These are phyloP conservation scores for Pelvicachromis taeniatus DNA, from an alignment of 2,113 vertebrate species.

Conservation along the genomic window DNA sequence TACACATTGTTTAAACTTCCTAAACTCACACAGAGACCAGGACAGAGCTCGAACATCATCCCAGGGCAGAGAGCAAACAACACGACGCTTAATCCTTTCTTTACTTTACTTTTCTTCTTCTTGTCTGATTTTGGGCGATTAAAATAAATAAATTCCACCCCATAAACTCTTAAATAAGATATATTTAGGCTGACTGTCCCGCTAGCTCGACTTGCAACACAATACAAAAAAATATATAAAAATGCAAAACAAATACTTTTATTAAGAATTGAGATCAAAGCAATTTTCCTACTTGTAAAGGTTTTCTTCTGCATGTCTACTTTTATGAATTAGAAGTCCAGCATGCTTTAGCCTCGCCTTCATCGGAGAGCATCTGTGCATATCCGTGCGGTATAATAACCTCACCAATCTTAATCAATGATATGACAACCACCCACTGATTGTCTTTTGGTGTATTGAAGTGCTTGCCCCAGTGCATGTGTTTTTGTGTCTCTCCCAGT, in stretches of 20 bases:
- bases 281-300: background rate
- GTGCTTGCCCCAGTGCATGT: background rate
- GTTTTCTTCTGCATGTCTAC: background rate
- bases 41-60: background rate
- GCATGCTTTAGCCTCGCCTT: slow-evolving; percentile 7
- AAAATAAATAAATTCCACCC: background rate
- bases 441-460: slow-evolving; percentile 24
- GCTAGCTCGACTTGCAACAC: background rate
- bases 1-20: background rate
- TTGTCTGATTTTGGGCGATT: background rate
- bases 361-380: slow-evolving; percentile 53
- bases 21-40: background rate
- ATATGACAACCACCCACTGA: slow-evolving; percentile 45
- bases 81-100: rapidly evolving
- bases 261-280: background rate
- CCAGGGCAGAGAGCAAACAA: rapidly evolving
- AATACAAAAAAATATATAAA: background rate
- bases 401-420: slow-evolving; percentile 64
- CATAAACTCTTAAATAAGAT: background rate
- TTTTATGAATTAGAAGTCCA: slow-evolving; percentile 4
- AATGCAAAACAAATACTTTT: background rate
- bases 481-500: slow-evolving; percentile 4
- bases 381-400: slow-evolving; percentile 43
- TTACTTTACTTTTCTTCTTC: background rate
- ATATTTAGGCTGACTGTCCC: background rate